Evolutionary conservation across 2,113 vertebrate genomes (phyloP).

Genomic region (Paramisgurnus dabryanus): DNA sequence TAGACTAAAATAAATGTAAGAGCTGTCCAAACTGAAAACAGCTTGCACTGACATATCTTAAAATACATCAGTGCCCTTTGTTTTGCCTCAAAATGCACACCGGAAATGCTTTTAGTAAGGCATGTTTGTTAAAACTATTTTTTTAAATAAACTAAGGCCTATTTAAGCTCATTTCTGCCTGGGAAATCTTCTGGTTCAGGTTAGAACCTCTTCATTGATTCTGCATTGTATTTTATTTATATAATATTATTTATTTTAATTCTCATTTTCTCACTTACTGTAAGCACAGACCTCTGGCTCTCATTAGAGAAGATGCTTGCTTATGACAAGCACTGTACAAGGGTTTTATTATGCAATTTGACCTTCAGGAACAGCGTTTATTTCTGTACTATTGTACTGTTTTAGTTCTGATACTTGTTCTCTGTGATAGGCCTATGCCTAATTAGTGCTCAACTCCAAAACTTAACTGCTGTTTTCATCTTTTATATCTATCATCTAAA

Average conservation of each 20-base stretch:
- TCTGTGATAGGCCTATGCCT: neutral
- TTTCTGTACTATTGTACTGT: neutral
- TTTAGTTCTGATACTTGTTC: neutral
- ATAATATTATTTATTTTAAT: no score
- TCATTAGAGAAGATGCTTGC: neutral
- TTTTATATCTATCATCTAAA: constrained; percentile 27
- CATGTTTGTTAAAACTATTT: no score
- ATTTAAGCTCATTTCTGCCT: no score
- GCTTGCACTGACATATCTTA: no score
- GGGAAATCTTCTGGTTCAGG: no score
- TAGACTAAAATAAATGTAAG: no score
- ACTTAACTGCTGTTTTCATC: constrained; percentile 1
- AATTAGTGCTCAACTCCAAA: constrained; percentile 1
- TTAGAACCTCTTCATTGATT: neutral
- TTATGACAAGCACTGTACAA: neutral
- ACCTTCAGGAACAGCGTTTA: neutral
- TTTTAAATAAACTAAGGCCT: no score
- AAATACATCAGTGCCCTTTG: no score
- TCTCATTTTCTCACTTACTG: no score
- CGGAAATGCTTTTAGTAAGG: no score
- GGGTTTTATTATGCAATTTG: neutral
- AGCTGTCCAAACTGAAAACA: no score
- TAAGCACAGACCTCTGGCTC: neutral
- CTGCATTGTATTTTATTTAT: neutral
- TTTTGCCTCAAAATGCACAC: no score